Evolutionary conservation across 2,113 vertebrate genomes (phyloP).

Genomic region (Cynoglossus semilaevis): DNA sequence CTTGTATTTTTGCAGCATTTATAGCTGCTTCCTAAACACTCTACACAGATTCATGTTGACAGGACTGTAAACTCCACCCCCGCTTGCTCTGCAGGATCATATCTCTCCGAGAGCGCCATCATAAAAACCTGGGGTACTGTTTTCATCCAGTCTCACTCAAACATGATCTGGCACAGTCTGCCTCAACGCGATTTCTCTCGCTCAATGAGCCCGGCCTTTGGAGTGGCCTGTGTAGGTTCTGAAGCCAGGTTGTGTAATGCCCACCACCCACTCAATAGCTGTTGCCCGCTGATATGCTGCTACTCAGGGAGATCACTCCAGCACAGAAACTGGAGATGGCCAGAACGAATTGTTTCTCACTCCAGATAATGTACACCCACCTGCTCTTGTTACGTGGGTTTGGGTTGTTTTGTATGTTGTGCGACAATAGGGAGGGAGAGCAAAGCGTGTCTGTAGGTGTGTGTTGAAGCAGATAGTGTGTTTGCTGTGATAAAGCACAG

Average conservation of each 20-base stretch:
- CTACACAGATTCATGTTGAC: constrained; percentile 12
- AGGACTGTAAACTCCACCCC: constrained; percentile 25
- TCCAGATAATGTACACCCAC: constrained; percentile 75
- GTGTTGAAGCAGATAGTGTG: constrained; percentile 48
- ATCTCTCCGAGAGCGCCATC: constrained; percentile 12
- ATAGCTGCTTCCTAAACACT: neutral
- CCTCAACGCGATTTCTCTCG: constrained; percentile 27
- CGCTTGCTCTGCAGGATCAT: constrained; percentile 18
- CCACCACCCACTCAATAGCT: constrained; percentile 64
- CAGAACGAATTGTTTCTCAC: constrained; percentile 69
- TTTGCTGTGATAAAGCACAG: constrained; percentile 45
- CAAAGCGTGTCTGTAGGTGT: constrained; percentile 58
- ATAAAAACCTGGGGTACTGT: constrained; percentile 20
- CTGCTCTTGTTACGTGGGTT: constrained; percentile 67
- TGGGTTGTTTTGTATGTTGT: constrained; percentile 46
- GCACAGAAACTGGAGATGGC: constrained; percentile 55
- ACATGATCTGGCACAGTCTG: constrained; percentile 35
- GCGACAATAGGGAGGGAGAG: constrained; percentile 55
- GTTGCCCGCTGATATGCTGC: constrained; percentile 58
- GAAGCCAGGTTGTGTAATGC: constrained; percentile 72
- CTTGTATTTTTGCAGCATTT: neutral
- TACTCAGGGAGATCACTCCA: constrained; percentile 65
- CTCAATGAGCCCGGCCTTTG: constrained; percentile 57
- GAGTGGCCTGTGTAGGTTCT: constrained; percentile 74
- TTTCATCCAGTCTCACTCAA: constrained; percentile 48